Evolutionary conservation across 2,888 invertebrate species (phyloP), one percentile per base, ranked within the genome.

Genomic region (Spodoptera littoralis): DNA sequence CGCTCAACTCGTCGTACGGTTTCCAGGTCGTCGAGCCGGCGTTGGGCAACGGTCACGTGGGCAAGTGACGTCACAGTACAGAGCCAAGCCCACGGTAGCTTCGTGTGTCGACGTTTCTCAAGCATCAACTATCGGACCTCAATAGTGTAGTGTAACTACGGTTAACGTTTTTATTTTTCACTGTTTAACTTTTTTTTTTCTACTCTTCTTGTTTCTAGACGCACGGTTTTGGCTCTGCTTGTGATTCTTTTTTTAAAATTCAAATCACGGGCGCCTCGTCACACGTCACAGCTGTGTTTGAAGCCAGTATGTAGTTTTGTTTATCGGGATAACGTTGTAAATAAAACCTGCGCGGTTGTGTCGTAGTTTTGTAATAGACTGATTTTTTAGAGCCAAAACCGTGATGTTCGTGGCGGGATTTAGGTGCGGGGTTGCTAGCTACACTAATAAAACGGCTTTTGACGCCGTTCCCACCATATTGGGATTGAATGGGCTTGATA

Each of bases 51-150:
- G 92, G 92, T 81, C 92, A 92, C 83, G 82, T 86, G 84, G 84
- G 83, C 86, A 91, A 92, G 92, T 92, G 92, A 93, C 86, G 84
- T 78, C 86, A 84, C 74, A 64, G 36, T 36, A 36, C 36, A 36
- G 36, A 36, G 63, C 81, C 76, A 80, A 81, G 76, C 79, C 82
- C 75, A 68, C 84, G 81, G 81, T 75, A 87, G 86, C 91, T 82
- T 78, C 92, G 92, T 94, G 94, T 94, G 94, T 94, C 94, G 94
- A 88, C 94, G 94, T 94, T 93, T 93, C 93, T 90, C 90, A 77
- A 76, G 81, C 88, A 88, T 87, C 91, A 90, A 90, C 89, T 85
- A 82, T 90, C 92, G 93, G 93, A 93, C 94, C 94, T 93, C 93
- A 93, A 88, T 93, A 92, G 92, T 88, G 88, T 93, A 93, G 91